Conservation (phyloP, 2,888 invertebrate genomes). For the Parelbella ahira region DNA sequence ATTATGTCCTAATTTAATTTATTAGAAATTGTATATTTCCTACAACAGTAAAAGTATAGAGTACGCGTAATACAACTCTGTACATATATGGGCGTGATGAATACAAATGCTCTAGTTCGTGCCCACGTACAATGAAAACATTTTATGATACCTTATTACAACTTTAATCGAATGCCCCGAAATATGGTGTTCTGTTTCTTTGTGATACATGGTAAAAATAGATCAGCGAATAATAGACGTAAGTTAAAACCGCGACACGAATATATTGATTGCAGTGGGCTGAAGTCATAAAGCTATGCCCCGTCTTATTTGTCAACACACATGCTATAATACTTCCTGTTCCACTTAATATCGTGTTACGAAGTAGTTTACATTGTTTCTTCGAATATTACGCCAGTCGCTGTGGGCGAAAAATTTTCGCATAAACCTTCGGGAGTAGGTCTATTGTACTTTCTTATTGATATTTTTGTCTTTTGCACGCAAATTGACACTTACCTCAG, state of each 20-base stretch:
- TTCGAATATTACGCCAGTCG: constrained; percentile 33
- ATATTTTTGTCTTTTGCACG: constrained; percentile 39
- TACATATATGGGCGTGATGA: too few species aligned
- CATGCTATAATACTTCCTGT: constrained; percentile 53
- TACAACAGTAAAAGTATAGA: too few species aligned
- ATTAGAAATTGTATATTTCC: too few species aligned
- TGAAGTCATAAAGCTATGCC: constrained; percentile 40
- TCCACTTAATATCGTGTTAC: constrained; percentile 55
- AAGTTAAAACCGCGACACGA: constrained; percentile 16
- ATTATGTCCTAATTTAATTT: too few species aligned
- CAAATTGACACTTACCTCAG: constrained; percentile 30
- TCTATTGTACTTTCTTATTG: too few species aligned
- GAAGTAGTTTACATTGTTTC: constrained; percentile 48
- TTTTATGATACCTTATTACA: too few species aligned
- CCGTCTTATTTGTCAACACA: constrained; percentile 54
- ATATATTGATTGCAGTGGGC: constrained; percentile 37
- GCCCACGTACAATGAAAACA: too few species aligned
- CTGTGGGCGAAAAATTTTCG: constrained; percentile 13
- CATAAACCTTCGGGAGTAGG: constrained; percentile 3
- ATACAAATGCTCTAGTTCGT: too few species aligned
- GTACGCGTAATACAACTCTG: too few species aligned
- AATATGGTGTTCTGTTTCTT: too few species aligned
- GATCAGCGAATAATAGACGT: background rate
- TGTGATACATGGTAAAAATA: constrained; percentile 2
- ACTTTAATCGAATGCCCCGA: too few species aligned